phyloP scores from a whole-genome alignment of 2,797 vertebrate genomes.

The Eidolon dupreanum region DNA sequence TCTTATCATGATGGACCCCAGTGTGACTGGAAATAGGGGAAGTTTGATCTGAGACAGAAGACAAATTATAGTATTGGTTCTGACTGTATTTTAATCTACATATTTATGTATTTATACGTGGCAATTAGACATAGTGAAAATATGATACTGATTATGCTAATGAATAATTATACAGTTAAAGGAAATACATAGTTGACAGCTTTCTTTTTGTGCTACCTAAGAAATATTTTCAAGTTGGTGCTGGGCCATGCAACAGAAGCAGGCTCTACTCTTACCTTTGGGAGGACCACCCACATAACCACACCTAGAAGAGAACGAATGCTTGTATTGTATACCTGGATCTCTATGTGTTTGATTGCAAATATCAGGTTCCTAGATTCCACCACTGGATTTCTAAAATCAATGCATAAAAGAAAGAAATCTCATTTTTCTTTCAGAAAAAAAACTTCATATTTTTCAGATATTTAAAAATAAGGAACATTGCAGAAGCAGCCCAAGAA shows the following conservation, averaged over 20 bases:
- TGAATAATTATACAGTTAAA: constrained; percentile 3
- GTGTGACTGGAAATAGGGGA: background rate
- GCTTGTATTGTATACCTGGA: background rate
- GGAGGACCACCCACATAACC: background rate
- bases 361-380: background rate
- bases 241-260: background rate
- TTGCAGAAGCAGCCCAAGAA: background rate
- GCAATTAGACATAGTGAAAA: constrained; percentile 22
- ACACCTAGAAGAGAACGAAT: background rate
- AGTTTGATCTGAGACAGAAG: background rate
- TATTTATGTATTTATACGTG: background rate
- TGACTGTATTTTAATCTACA: background rate
- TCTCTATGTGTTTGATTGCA: background rate
- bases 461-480: background rate
- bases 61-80: background rate
- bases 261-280: background rate
- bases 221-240: background rate
- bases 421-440: background rate
- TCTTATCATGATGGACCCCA: background rate
- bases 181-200: background rate
- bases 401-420: background rate
- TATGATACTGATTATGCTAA: background rate
- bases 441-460: background rate
- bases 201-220: background rate
- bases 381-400: background rate